Conservation (phyloP, 1,140 invertebrate genomes). For the Tetramorium parvispinum region DNA sequence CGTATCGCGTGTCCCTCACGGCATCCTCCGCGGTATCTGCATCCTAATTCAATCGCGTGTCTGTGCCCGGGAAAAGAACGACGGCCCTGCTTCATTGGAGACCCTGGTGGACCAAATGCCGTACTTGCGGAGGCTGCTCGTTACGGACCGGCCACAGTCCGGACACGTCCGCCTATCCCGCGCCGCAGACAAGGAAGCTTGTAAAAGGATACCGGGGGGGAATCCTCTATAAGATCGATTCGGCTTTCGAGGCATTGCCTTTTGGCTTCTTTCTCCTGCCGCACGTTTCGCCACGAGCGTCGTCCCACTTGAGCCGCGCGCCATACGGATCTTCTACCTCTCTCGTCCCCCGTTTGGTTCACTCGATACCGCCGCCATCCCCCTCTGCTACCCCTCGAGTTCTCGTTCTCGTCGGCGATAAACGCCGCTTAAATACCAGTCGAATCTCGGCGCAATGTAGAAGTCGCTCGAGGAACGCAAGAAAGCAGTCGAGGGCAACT, state of each 20-base stretch:
- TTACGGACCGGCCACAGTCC: slow-evolving; percentile 57
- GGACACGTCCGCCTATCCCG: slow-evolving; percentile 62
- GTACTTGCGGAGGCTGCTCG: slow-evolving; percentile 40
- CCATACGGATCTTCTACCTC: neutral
- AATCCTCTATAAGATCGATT: slow-evolving; percentile 73
- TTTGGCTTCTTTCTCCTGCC: slow-evolving; percentile 62
- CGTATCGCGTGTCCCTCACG: neutral
- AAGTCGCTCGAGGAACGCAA: slow-evolving; percentile 60
- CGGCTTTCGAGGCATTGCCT: slow-evolving; percentile 71
- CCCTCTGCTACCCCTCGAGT: neutral
- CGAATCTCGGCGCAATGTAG: slow-evolving; percentile 65
- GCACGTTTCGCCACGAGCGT: slow-evolving; percentile 10
- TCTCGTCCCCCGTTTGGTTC: slow-evolving; percentile 52
- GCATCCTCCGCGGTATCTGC: slow-evolving; percentile 1
- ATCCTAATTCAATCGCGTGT: slow-evolving; percentile 40
- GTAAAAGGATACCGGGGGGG: slow-evolving; percentile 61
- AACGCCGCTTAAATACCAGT: slow-evolving; percentile 71
- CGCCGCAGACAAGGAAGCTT: slow-evolving; percentile 62
- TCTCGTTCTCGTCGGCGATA: slow-evolving; percentile 60
- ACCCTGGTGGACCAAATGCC: neutral
- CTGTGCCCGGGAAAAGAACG: neutral
- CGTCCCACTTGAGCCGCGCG: slow-evolving; percentile 17
- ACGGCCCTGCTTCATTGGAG: neutral
- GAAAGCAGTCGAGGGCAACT: slow-evolving; percentile 26
- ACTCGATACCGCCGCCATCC: slow-evolving; percentile 59